A percentile compares a stretch with the other conserved stretches of the same genome.
Evolutionary conservation across 1,140 invertebrate genomes (phyloP).

Genomic region (Euwallacea fornicatus): DNA sequence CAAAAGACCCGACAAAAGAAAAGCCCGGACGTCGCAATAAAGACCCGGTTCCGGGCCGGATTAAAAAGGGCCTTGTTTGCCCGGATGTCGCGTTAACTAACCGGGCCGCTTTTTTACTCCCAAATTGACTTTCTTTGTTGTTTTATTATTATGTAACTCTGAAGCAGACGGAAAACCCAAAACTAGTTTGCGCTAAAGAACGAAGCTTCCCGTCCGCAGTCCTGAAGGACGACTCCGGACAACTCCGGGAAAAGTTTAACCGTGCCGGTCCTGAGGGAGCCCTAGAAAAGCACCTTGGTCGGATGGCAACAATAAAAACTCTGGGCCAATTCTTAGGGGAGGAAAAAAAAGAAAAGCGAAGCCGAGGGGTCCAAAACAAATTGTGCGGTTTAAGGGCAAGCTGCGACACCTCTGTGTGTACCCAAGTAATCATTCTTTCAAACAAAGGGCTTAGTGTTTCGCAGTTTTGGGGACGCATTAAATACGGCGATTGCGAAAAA

Average conservation of each 20-base stretch:
- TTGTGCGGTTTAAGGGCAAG: constrained; percentile 28
- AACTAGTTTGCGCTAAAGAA: no score
- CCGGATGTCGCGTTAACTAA: no score
- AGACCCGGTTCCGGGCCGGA: no score
- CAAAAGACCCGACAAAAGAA: no score
- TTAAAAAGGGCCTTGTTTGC: no score
- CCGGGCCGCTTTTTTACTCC: no score
- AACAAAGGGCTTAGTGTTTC: constrained; percentile 13
- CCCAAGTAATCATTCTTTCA: constrained; percentile 22
- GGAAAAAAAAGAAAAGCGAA: constrained; percentile 12
- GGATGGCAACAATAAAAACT: constrained; percentile 25
- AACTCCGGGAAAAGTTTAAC: constrained; percentile 16
- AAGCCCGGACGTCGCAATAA: no score
- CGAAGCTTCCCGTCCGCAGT: background rate
- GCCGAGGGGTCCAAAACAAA: constrained; percentile 19
- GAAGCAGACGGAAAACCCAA: no score
- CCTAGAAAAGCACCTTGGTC: constrained; percentile 22
- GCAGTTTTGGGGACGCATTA: no score
- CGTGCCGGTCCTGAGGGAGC: constrained; percentile 14
- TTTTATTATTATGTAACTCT: no score
- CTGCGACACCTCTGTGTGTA: constrained; percentile 26
- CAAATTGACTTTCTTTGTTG: no score
- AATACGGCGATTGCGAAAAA: background rate
- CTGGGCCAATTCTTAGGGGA: constrained; percentile 6
- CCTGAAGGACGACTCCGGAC: constrained; percentile 5